Conservation (phyloP, 2,888 invertebrate species). For the Exocentrus adspersus region DNA sequence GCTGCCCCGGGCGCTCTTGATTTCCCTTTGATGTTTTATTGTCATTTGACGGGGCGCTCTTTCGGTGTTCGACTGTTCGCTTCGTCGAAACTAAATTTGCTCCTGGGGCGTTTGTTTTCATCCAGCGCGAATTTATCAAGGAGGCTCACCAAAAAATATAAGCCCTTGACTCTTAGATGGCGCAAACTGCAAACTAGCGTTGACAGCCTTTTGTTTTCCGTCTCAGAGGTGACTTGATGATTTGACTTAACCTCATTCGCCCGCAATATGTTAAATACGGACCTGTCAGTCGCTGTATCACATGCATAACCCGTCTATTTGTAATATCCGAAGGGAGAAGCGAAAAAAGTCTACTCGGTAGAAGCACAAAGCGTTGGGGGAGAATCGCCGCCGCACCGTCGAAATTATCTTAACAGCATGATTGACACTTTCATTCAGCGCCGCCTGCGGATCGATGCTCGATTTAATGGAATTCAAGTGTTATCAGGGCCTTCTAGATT, state of each 20-base stretch:
- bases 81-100: neutral
- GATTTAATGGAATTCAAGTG: conserved; percentile 59
- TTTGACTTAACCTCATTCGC: no score
- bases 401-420: conserved; percentile 61
- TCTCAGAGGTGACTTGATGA: no score
- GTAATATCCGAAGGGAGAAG: conserved; percentile 3
- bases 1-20: conserved; percentile 50
- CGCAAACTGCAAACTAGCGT: no score
- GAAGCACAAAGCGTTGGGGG: conserved; percentile 24
- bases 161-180: no score
- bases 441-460: conserved; percentile 41
- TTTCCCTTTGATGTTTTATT: conserved; percentile 53
- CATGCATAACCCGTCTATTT: conserved; percentile 22
- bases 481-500: conserved; percentile 49
- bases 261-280: no score
- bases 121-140: no score
- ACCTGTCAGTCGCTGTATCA: no score
- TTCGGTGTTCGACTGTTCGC: conserved; percentile 17
- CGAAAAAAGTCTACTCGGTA: conserved; percentile 26
- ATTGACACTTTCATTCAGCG: conserved; percentile 60
- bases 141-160: no score
- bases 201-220: no score
- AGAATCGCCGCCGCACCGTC: conserved; percentile 45
- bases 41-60: conserved; percentile 41
- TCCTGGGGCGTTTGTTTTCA: neutral